Conservation (phyloP, 1,140 invertebrate genomes). For the Ceratosolen fusciceps region DNA sequence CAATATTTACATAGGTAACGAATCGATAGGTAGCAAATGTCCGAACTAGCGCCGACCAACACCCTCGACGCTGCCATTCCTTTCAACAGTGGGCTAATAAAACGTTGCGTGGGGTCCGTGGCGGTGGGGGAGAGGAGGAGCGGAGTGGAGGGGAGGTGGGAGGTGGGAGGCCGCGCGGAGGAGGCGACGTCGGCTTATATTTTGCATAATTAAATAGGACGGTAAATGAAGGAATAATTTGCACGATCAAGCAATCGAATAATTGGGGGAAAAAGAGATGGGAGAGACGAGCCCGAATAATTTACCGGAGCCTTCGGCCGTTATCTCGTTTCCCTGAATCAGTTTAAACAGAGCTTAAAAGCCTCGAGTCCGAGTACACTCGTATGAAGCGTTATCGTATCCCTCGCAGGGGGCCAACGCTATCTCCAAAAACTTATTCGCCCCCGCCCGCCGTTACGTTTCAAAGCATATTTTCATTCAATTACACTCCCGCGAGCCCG, state of each 20-base stretch:
- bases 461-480: neutral
- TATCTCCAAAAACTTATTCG: neutral
- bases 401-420: neutral
- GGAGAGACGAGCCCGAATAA: neutral
- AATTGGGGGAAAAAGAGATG: neutral
- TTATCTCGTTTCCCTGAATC: constrained; percentile 2
- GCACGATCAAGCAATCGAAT: neutral
- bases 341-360: constrained; percentile 7
- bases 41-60: neutral
- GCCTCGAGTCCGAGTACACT: neutral
- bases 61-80: neutral
- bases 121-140: too few species aligned
- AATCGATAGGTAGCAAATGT: too few species aligned
- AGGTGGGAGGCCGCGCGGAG: too few species aligned
- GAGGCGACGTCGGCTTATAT: too few species aligned
- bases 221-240: neutral
- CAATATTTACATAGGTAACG: neutral
- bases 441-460: too few species aligned
- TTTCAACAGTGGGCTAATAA: constrained; percentile 19
- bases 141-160: too few species aligned
- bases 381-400: neutral
- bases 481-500: neutral
- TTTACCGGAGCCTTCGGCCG: neutral
- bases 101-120: too few species aligned
- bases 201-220: constrained; percentile 1